Conservation (phyloP, 2,888 invertebrate genomes). For the Chrysolina haemoptera region DNA sequence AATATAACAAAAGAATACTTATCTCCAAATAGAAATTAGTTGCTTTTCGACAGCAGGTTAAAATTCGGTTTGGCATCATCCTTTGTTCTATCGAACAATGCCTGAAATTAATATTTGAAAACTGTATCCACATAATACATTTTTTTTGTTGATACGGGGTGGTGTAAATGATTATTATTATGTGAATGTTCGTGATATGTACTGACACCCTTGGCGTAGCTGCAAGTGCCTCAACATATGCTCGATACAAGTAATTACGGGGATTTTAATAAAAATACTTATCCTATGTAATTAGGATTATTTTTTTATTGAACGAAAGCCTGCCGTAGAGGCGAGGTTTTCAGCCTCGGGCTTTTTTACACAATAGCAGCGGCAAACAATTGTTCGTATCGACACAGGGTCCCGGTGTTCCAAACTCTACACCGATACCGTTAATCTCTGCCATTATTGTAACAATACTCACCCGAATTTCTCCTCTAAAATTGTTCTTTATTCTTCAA, state of each 20-base stretch:
- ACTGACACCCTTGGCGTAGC: slow-evolving; percentile 64
- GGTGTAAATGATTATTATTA: slow-evolving; percentile 48
- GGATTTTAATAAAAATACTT: slow-evolving; percentile 63
- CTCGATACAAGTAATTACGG: slow-evolving; percentile 61
- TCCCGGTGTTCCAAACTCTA: slow-evolving; percentile 56
- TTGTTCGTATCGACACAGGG: slow-evolving; percentile 65
- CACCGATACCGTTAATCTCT: slow-evolving; percentile 61
- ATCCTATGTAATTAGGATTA: slow-evolving; percentile 64
- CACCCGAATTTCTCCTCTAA: slow-evolving; percentile 56
- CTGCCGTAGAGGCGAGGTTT: slow-evolving; percentile 58
- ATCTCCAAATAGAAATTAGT: slow-evolving; percentile 32
- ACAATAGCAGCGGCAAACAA: slow-evolving; percentile 64
- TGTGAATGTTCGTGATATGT: slow-evolving; percentile 52
- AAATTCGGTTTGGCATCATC: slow-evolving; percentile 28
- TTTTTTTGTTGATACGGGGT: slow-evolving; percentile 44
- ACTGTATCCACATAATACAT: slow-evolving; percentile 42
- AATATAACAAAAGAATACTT: neutral
- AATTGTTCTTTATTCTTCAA: slow-evolving; percentile 51
- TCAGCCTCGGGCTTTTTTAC: slow-evolving; percentile 57
- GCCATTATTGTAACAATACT: slow-evolving; percentile 58
- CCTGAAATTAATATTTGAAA: slow-evolving; percentile 40
- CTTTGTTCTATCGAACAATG: slow-evolving; percentile 44
- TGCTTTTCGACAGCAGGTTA: slow-evolving; percentile 36
- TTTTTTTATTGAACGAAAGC: slow-evolving; percentile 58
- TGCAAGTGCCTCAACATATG: slow-evolving; percentile 64